A percentile compares a stretch with the other conserved stretches of the same genome.
These are phyloP conservation scores for Troides helena DNA, from an alignment of 2,888 invertebrate species.

Conservation along the genomic window DNA sequence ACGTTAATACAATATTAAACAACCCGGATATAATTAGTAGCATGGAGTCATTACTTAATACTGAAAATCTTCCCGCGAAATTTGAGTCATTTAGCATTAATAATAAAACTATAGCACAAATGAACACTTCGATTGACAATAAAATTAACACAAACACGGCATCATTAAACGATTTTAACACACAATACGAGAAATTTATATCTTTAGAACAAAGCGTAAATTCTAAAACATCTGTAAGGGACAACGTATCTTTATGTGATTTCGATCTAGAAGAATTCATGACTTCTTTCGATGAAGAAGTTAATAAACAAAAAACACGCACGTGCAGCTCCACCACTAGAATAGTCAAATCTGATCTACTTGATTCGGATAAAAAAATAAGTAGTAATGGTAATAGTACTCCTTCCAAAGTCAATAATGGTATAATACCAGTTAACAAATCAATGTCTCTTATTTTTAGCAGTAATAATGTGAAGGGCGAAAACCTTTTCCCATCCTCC, in stretches of 20 bases:
- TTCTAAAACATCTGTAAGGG: slow-evolving; percentile 70
- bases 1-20: slow-evolving; percentile 73
- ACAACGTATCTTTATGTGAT: slow-evolving; percentile 79
- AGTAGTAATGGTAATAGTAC: slow-evolving; percentile 61
- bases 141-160: slow-evolving; percentile 46
- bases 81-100: slow-evolving; percentile 70
- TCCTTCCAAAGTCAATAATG: slow-evolving; percentile 58
- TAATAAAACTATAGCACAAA: slow-evolving; percentile 47
- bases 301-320: slow-evolving; percentile 67
- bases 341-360: slow-evolving; percentile 62
- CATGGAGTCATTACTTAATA: slow-evolving; percentile 74
- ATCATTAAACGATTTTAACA: slow-evolving; percentile 66
- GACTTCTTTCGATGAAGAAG: slow-evolving; percentile 84
- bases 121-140: slow-evolving; percentile 39
- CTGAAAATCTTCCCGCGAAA: slow-evolving; percentile 73
- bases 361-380: slow-evolving; percentile 58
- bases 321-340: slow-evolving; percentile 75
- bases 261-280: slow-evolving; percentile 84
- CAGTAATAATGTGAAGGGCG: slow-evolving; percentile 72
- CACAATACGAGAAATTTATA: slow-evolving; percentile 77
- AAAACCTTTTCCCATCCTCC: slow-evolving; percentile 73
- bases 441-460: slow-evolving; percentile 80
- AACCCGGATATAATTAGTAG: slow-evolving; percentile 77
- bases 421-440: slow-evolving; percentile 72
- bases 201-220: slow-evolving; percentile 73